phyloP scores from a whole-genome alignment of 2,113 vertebrate genomes.

The Brachyhypopomus gauderio region DNA sequence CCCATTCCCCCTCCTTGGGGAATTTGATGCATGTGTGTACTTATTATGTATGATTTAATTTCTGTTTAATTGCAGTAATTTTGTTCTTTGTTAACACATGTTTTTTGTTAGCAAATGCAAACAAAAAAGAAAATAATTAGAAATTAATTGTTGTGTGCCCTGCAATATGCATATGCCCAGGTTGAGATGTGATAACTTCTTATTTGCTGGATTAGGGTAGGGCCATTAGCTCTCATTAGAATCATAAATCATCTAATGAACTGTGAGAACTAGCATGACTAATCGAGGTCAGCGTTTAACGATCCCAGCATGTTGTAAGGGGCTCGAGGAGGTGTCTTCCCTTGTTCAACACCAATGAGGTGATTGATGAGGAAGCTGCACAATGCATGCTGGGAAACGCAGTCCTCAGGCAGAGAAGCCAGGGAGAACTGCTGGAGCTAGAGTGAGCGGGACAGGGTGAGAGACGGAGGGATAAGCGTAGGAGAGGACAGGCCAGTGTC shows the following conservation, averaged over 20 bases:
- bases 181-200: no score
- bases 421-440: background rate
- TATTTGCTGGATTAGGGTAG: background rate
- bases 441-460: conserved; percentile 57
- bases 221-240: background rate
- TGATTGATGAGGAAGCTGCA: conserved; percentile 56
- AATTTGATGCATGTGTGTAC: no score
- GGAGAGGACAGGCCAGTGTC: conserved; percentile 58
- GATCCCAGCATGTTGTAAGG: conserved; percentile 46
- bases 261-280: background rate
- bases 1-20: no score
- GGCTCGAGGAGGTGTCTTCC: conserved; percentile 66
- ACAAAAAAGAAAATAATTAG: no score
- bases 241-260: background rate
- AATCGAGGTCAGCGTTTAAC: background rate
- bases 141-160: no score
- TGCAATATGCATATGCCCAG: no score
- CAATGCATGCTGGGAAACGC: conserved; percentile 4
- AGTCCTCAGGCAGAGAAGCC: background rate
- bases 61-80: no score
- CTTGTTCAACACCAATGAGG: conserved; percentile 58
- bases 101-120: no score
- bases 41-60: no score
- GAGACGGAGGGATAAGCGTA: conserved; percentile 55
- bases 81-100: no score